These are phyloP conservation scores for cat (Felis catus) DNA, from an alignment of 2,113 vertebrate species.

Conservation along the genomic window F.catus_Fca126_mat1.0 CM031412.1:152699001-152699500, in stretches of 20 bases:
- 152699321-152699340: neutral
- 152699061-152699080: neutral
- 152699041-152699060: slow-evolving; percentile 14
- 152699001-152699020: slow-evolving; percentile 7
- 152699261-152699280: neutral
- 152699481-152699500: neutral
- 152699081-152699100: neutral
- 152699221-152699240: neutral
- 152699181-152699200: neutral
- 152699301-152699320: neutral
- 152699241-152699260: neutral
- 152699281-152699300: neutral
- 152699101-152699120: neutral
- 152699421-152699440: neutral
- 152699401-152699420: neutral
- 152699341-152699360: neutral
- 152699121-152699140: neutral
- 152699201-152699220: neutral
- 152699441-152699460: neutral
- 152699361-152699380: neutral
- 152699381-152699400: neutral
- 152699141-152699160: neutral
- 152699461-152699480: neutral
- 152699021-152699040: slow-evolving; percentile 59
- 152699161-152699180: neutral